These are phyloP conservation scores for Montipora capitata DNA, from an alignment of 92 coral and sea anemone species.

Conservation along the genomic window DNA sequence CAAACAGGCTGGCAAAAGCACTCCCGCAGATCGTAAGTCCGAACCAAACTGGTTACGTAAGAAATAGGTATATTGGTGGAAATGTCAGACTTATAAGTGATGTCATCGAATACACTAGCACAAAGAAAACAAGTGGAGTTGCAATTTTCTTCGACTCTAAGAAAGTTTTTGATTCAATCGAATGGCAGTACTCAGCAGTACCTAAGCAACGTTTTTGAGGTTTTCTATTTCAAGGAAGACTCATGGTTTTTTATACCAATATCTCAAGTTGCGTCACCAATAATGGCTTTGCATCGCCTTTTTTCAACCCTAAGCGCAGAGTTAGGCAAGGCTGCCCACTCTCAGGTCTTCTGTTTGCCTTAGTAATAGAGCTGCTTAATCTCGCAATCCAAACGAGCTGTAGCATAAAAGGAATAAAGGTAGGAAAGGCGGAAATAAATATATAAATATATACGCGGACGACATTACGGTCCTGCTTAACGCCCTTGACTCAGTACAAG, in stretches of 20 bases:
- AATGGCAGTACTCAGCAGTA: background rate
- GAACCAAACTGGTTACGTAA: background rate
- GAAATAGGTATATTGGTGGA: background rate
- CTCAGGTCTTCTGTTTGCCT: no score
- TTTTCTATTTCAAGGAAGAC: background rate
- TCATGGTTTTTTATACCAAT: background rate
- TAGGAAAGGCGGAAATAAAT: no score
- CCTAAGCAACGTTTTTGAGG: background rate
- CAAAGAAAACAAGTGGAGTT: background rate
- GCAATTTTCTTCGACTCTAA: background rate
- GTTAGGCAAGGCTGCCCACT: no score
- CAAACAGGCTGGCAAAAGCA: background rate
- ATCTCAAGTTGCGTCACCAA: conserved; percentile 1
- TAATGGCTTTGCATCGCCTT: background rate
- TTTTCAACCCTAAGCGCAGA: background rate
- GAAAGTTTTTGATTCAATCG: background rate
- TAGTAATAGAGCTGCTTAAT: no score
- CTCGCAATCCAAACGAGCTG: no score
- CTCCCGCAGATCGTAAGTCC: background rate
- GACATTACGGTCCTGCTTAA: no score
- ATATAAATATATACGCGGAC: no score
- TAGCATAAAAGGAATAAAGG: no score
- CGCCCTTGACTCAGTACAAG: no score
- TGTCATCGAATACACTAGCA: background rate
- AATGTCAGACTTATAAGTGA: background rate